Evolutionary conservation across 2,888 invertebrate genomes (phyloP), one percentile per base, ranked within the genome.

Genomic region (Galerucella nymphaeae): DNA sequence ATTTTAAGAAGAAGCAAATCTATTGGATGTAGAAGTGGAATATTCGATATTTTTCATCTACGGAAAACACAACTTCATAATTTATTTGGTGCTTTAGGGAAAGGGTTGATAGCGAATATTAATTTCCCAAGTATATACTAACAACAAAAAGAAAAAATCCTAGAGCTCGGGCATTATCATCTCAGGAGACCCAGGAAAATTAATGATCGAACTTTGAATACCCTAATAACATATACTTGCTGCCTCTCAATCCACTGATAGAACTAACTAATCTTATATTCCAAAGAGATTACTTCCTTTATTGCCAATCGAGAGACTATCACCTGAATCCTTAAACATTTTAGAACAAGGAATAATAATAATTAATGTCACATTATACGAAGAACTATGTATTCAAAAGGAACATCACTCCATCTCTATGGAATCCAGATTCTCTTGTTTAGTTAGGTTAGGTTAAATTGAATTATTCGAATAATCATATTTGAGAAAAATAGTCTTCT

Each of bases 301-400:
- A 71, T 74, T 70, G 74, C 30, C 61, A 65, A 65, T 69, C 65
- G 50, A 41, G 62, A 62, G 69, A 48, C 62, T 62, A 50, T 66
- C 69, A 72, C 69, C 71, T 74, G 71, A 72, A 77, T 75, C 72
- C 64, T 69, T 66, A 65, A 76, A 75, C 73, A 75, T 58, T 72
- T 69, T 63, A 9, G 16, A 38, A 14, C 59, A 10, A 18, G 18
- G 6, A 18, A 18, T 16, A 16, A 16, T 53, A 53, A 53, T 16
- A 18, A 18, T 2, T 53, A 9, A 8, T 16, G 18, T 53, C 16
- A 53, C 16, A 50, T n/a, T 16, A 50, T 50, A n/a, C n/a, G n/a
- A 0, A 50, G 14, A 16, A 50, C 6, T 45, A 14, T 14, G 4
- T 45, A 1, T 45, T 6, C 13, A 45, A 45, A 11, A 45, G 5